phyloP scores from a whole-genome alignment of 1,140 invertebrate genomes.

The Drosophila simulans region DNA sequence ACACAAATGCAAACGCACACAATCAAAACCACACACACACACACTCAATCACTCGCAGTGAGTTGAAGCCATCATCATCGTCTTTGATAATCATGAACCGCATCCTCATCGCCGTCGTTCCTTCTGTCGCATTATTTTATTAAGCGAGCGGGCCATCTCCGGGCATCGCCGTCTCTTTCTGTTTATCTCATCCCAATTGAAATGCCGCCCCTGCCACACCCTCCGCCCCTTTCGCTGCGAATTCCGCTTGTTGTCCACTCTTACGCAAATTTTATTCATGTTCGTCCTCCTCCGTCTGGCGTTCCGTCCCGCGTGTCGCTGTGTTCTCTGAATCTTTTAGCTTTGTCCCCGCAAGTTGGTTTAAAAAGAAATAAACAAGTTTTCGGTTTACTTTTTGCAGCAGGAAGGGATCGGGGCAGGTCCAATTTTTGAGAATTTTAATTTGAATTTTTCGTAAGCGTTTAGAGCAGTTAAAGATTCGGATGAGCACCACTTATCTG shows the following conservation, averaged over 20 bases:
- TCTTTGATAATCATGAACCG: conserved; percentile 52
- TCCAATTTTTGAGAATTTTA: conserved; percentile 17
- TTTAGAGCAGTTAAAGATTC: background rate
- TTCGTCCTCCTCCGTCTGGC: conserved; percentile 39
- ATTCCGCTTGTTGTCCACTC: conserved; percentile 71
- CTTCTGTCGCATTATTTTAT: conserved; percentile 81
- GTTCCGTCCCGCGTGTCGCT: conserved; percentile 18
- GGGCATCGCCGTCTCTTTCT: conserved; percentile 21
- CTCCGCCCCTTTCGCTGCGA: conserved; percentile 29
- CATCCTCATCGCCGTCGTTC: conserved; percentile 58
- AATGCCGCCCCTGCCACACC: conserved; percentile 20
- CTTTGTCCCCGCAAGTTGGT: conserved; percentile 11
- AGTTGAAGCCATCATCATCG: conserved; percentile 51
- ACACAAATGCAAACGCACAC: conserved; percentile 59
- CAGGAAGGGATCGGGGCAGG: background rate
- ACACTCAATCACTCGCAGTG: conserved; percentile 34
- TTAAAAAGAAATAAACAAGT: conserved; percentile 25
- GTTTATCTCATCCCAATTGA: conserved; percentile 40
- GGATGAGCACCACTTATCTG: too few relatives aligned
- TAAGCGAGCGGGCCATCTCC: conserved; percentile 50
- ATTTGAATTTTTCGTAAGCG: conserved; percentile 6
- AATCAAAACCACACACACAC: conserved; percentile 19
- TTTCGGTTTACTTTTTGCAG: conserved; percentile 3
- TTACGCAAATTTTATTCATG: conserved; percentile 83
- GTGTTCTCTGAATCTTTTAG: conserved; percentile 27